phyloP scores from a whole-genome alignment of 37 sponge, comb jelly and placozoan species.

The Trichoplax adhaerens region DNA sequence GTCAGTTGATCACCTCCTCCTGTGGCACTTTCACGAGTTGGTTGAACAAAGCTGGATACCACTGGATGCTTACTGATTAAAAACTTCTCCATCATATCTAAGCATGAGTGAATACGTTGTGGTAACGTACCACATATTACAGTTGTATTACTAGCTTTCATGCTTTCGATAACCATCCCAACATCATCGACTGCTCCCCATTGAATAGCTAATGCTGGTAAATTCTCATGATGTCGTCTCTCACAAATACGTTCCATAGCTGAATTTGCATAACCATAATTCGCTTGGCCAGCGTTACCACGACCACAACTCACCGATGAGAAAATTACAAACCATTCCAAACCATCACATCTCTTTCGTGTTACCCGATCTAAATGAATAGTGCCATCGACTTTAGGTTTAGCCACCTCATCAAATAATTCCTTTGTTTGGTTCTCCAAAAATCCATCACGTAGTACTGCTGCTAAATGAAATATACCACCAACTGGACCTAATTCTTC shows the following conservation, averaged over 20 bases:
- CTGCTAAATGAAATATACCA: slow-evolving; percentile 37
- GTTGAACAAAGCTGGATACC: slow-evolving; percentile 11
- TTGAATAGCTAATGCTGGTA: slow-evolving; percentile 25
- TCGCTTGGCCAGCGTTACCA: slow-evolving; percentile 35
- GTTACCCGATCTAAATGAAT: slow-evolving; percentile 16
- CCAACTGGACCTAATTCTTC: neutral
- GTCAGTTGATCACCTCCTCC: neutral
- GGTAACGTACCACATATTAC: slow-evolving; percentile 17
- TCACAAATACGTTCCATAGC: slow-evolving; percentile 27
- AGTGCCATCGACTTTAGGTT: slow-evolving; percentile 24
- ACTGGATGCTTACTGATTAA: slow-evolving; percentile 3
- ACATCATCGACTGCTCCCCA: slow-evolving; percentile 36
- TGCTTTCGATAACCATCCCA: slow-evolving; percentile 14
- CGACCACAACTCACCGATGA: slow-evolving; percentile 17
- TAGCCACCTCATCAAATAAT: slow-evolving; percentile 17
- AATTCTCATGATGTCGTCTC: slow-evolving; percentile 7
- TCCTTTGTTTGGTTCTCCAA: slow-evolving; percentile 19
- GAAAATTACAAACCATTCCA: slow-evolving; percentile 24
- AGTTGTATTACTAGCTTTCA: slow-evolving; percentile 13
- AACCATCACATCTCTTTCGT: slow-evolving; percentile 7
- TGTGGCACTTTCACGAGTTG: neutral
- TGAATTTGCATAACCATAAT: slow-evolving; percentile 32
- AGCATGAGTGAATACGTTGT: slow-evolving; percentile 21
- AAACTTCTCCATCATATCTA: slow-evolving; percentile 7
- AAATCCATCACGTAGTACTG: slow-evolving; percentile 20